phyloP scores from a whole-genome alignment of 2,797 vertebrate species.

The Cynopterus sphinx region DNA sequence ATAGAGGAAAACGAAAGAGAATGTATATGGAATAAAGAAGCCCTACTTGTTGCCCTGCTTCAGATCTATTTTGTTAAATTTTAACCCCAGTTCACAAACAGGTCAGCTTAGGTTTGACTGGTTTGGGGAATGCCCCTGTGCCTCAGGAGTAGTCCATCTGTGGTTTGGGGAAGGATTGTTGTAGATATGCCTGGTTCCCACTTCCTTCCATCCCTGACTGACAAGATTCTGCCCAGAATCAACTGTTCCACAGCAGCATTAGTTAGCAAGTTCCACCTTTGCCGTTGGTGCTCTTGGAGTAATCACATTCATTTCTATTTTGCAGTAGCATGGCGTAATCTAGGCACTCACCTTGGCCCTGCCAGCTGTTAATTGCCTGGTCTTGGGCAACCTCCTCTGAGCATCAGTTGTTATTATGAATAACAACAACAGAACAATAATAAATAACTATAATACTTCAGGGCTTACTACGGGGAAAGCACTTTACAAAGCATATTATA shows the following conservation, averaged over 20 bases:
- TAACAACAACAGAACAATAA: conserved; percentile 16
- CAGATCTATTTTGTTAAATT: neutral
- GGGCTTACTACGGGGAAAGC: neutral
- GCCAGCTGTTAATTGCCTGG: neutral
- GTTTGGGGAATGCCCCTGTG: neutral
- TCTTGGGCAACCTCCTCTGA: neutral
- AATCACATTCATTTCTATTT: neutral
- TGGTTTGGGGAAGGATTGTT: neutral
- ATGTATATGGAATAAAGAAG: neutral
- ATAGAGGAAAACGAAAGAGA: neutral
- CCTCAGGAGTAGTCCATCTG: neutral
- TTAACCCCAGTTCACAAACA: neutral
- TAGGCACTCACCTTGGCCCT: neutral
- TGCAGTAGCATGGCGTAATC: too few species aligned
- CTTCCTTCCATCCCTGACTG: neutral
- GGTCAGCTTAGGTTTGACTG: neutral
- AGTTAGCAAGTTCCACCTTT: neutral
- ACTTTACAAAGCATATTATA: neutral
- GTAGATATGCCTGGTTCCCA: neutral
- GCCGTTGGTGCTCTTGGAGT: neutral
- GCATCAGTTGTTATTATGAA: neutral
- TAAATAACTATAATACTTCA: neutral
- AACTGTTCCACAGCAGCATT: neutral
- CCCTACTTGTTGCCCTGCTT: too few species aligned
- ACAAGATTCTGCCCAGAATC: neutral